A percentile compares a stretch with the other conserved stretches of the same genome.
Conservation (phyloP, 2,888 invertebrate genomes). For the Ochropleura leucogaster region DNA sequence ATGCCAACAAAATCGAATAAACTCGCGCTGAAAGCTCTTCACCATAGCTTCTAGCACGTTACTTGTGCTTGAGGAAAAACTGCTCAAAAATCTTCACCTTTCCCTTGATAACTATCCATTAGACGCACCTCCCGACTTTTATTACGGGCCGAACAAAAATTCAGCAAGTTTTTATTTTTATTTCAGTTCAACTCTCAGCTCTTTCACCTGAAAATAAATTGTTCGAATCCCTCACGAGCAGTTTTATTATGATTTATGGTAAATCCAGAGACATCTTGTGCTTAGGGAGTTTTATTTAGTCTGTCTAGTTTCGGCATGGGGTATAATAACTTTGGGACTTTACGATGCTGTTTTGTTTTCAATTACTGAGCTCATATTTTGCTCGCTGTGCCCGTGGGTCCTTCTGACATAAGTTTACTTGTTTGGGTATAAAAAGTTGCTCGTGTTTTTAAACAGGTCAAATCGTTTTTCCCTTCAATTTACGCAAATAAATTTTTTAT, state of each 20-base stretch:
- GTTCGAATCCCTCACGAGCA: constrained; percentile 67
- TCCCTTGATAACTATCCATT: constrained; percentile 60
- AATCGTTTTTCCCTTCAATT: neutral
- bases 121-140: constrained; percentile 53
- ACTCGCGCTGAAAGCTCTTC: constrained; percentile 56
- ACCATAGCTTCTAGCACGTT: constrained; percentile 52
- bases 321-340: constrained; percentile 54
- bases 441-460: neutral
- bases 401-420: constrained; percentile 30
- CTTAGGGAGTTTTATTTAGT: constrained; percentile 57
- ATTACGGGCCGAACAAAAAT: constrained; percentile 52
- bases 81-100: constrained; percentile 42
- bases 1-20: constrained; percentile 62
- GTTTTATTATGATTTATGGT: constrained; percentile 68
- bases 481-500: constrained; percentile 2
- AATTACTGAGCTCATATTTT: constrained; percentile 44
- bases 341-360: constrained; percentile 58
- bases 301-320: constrained; percentile 44
- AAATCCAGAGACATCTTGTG: constrained; percentile 60
- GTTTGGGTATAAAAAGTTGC: constrained; percentile 26
- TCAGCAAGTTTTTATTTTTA: constrained; percentile 58
- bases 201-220: constrained; percentile 66
- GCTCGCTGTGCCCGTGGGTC: constrained; percentile 24
- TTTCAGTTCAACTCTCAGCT: constrained; percentile 57
- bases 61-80: constrained; percentile 54